Percentiles rank a stretch among this genome's conserved stretches.
These are phyloP conservation scores for Chrysemys picta DNA, from an alignment of 2,113 vertebrate species.

Conservation along the genomic window DNA sequence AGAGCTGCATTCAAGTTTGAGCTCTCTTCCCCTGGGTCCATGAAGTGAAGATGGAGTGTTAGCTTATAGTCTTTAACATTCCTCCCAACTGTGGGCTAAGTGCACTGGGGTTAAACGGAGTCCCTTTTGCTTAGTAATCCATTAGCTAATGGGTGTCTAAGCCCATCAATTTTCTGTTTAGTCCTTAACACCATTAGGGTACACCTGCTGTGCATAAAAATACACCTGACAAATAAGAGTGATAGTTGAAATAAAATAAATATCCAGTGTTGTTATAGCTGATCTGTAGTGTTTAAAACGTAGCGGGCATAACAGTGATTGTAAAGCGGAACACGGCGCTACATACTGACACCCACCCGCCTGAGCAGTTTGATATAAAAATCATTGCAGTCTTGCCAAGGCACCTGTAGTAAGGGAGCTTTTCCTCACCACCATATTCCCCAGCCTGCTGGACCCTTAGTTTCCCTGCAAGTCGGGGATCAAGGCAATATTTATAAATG, in stretches of 20 bases:
- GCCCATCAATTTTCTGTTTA: conserved; percentile 85
- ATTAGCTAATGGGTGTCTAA: conserved; percentile 95
- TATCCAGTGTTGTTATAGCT: conserved; percentile 74
- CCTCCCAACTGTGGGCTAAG: conserved; percentile 81
- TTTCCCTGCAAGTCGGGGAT: conserved; percentile 36
- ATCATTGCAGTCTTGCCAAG: background rate
- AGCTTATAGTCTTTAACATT: conserved; percentile 77
- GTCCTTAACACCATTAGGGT: conserved; percentile 78
- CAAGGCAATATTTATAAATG: background rate
- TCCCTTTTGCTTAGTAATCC: conserved; percentile 85
- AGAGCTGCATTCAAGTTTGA: conserved; percentile 73
- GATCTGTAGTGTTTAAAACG: conserved; percentile 73
- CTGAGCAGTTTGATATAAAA: background rate
- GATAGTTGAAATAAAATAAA: conserved; percentile 85
- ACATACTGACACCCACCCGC: background rate
- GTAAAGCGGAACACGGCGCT: conserved; percentile 50
- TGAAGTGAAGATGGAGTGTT: conserved; percentile 60
- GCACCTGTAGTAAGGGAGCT: background rate
- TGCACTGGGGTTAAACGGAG: conserved; percentile 79
- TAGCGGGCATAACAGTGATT: conserved; percentile 66
- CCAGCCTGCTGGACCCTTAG: background rate
- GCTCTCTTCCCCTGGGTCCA: conserved; percentile 75
- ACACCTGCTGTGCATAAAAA: conserved; percentile 83
- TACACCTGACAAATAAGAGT: conserved; percentile 83
- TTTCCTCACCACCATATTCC: background rate